phyloP scores from a whole-genome alignment of 2,888 invertebrate species.

The Pycnomerus fuliginosus region DNA sequence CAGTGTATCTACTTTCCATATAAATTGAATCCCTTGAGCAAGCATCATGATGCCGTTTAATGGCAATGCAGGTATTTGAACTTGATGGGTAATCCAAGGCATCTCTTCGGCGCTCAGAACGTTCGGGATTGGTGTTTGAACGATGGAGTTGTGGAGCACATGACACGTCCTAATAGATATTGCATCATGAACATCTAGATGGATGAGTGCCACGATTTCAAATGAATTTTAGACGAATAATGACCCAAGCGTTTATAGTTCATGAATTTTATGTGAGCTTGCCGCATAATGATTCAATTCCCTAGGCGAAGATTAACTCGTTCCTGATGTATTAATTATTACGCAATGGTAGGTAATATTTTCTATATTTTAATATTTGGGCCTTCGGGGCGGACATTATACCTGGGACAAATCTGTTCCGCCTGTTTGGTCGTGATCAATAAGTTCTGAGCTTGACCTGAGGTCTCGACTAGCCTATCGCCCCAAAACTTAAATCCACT shows the following conservation, averaged over 20 bases:
- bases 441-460: constrained; percentile 25
- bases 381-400: constrained; percentile 21
- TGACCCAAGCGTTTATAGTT: constrained; percentile 12
- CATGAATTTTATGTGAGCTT: neutral
- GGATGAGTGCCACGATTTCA: constrained; percentile 10
- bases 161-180: constrained; percentile 19
- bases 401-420: constrained; percentile 30
- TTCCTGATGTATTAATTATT: constrained; percentile 1
- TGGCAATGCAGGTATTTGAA: no score
- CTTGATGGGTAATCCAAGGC: no score
- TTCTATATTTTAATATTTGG: no score
- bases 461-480: neutral
- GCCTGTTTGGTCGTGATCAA: constrained; percentile 29
- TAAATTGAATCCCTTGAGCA: no score
- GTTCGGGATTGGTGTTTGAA: no score
- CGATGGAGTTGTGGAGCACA: no score
- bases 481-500: constrained; percentile 6
- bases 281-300: neutral
- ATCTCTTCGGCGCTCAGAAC: no score
- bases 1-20: no score
- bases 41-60: no score
- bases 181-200: constrained; percentile 11
- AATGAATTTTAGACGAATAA: no score
- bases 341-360: constrained; percentile 9
- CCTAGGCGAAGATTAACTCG: neutral